phyloP scores from a whole-genome alignment of 2,888 invertebrate genomes.

The Noctua comes region DNA sequence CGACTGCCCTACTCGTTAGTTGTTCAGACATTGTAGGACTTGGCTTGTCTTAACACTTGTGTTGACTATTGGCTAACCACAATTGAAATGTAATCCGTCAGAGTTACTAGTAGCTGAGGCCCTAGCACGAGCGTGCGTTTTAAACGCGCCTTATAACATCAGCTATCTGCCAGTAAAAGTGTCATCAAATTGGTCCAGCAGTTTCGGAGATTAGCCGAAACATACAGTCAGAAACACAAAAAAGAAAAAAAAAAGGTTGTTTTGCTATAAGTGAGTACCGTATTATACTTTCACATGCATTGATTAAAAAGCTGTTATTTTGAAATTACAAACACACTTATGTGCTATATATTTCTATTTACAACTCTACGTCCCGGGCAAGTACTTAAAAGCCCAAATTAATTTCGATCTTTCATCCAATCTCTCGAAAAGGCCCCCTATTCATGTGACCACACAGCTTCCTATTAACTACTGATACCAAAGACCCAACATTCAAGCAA shows the following conservation, averaged over 20 bases:
- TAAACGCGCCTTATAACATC: too few species aligned
- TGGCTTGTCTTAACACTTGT: not conserved
- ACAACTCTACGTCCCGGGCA: not conserved
- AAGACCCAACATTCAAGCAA: slow-evolving; percentile 13
- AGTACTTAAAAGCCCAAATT: not conserved
- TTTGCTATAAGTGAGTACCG: too few species aligned
- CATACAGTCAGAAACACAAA: too few species aligned
- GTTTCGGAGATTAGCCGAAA: too few species aligned
- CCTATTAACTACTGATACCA: slow-evolving; percentile 20
- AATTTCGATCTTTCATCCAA: not conserved
- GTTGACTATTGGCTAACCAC: not conserved
- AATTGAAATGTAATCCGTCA: not conserved
- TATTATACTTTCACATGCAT: too few species aligned
- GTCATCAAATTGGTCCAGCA: too few species aligned
- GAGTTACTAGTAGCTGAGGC: not conserved
- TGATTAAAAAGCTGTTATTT: too few species aligned
- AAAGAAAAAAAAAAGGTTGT: too few species aligned
- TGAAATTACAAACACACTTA: too few species aligned
- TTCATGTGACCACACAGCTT: slow-evolving; percentile 3
- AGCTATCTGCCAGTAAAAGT: too few species aligned
- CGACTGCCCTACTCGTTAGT: not conserved
- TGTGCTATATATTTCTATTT: too few species aligned
- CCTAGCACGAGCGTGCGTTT: too few species aligned
- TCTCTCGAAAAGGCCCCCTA: not conserved
- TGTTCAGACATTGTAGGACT: not conserved